Evolutionary conservation across 1,140 invertebrate species (phyloP).

Genomic region (Linepithema humile): DNA sequence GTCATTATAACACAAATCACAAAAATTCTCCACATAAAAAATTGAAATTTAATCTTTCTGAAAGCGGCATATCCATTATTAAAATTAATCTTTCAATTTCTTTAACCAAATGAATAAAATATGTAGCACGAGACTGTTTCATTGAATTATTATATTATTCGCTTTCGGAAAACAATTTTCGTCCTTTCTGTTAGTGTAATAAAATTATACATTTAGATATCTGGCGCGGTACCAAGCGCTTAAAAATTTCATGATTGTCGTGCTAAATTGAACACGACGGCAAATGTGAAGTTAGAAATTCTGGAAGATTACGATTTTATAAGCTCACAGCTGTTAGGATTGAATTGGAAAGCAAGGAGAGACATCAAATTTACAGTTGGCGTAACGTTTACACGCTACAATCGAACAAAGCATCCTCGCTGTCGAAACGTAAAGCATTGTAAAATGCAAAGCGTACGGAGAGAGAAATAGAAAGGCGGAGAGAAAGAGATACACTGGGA

Average conservation of each 20-base stretch:
- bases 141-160: background rate
- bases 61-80: background rate
- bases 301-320: conserved; percentile 8
- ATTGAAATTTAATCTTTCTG: conserved; percentile 17
- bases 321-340: conserved; percentile 6
- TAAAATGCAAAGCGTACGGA: background rate
- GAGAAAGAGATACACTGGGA: too few species aligned
- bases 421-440: too few species aligned
- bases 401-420: conserved; percentile 4
- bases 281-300: background rate
- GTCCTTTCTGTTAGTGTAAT: background rate
- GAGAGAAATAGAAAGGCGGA: background rate
- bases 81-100: background rate
- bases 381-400: background rate
- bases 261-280: background rate
- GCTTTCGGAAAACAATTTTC: background rate
- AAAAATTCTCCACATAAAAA: background rate
- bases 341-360: background rate
- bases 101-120: background rate
- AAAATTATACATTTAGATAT: conserved; percentile 5
- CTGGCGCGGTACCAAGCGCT: conserved; percentile 30
- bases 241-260: conserved; percentile 27
- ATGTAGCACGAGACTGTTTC: background rate
- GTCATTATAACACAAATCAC: background rate
- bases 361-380: background rate